Evolutionary conservation across 2,797 vertebrate genomes (phyloP).

Genomic region (Podarcis siculus): DNA sequence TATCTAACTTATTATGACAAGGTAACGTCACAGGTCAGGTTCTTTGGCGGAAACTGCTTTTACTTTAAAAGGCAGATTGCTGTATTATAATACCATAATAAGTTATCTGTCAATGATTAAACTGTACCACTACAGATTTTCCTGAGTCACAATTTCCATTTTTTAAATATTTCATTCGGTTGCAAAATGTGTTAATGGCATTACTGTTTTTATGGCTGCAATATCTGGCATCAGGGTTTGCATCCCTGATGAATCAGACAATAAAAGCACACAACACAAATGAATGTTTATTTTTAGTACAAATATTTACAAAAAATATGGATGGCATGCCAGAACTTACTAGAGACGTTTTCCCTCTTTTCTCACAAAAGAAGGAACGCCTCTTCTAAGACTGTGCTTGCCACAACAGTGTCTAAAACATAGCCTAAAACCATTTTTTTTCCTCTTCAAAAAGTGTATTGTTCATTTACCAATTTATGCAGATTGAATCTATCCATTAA

Average conservation of each 20-base stretch:
- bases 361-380: background rate
- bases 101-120: background rate
- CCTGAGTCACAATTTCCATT: background rate
- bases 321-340: background rate
- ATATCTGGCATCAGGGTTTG: background rate
- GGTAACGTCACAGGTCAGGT: background rate
- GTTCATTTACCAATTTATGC: background rate
- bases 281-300: background rate
- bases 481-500: constrained; percentile 17
- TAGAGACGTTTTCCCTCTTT: background rate
- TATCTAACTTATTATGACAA: background rate
- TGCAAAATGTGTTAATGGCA: background rate
- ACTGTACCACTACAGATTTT: background rate
- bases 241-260: background rate
- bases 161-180: background rate
- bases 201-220: background rate
- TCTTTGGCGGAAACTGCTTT: too few relatives aligned
- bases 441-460: background rate
- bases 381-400: background rate
- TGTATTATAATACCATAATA: background rate
- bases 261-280: background rate
- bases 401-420: background rate
- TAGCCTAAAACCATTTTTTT: background rate
- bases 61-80: background rate
- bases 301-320: background rate